A percentile compares a stretch with the other conserved stretches of the same genome.
Conservation (phyloP, 2,888 invertebrate genomes). For the Adela reaumurella region DNA sequence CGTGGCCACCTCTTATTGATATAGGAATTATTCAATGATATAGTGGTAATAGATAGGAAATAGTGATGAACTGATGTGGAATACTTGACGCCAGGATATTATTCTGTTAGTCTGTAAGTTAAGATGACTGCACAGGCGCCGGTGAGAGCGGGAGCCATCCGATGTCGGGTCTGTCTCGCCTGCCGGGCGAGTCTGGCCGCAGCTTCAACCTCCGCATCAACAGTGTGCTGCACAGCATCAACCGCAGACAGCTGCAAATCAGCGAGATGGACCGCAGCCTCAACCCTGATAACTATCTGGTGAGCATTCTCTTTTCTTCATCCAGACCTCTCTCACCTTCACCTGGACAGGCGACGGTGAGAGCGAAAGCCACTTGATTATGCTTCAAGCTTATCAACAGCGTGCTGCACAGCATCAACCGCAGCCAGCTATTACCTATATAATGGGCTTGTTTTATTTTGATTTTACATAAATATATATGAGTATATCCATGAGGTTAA, state of each 20-base stretch:
- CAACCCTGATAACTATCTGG: neutral
- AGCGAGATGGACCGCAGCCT: slow-evolving; percentile 3
- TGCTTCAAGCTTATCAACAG: slow-evolving; percentile 58
- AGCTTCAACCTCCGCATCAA: slow-evolving; percentile 64
- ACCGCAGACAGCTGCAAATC: slow-evolving; percentile 17
- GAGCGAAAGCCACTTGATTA: slow-evolving; percentile 40
- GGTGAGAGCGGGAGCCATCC: slow-evolving; percentile 38
- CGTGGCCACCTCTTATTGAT: too few relatives aligned
- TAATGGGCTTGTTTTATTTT: too few relatives aligned
- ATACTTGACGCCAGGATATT: too few relatives aligned
- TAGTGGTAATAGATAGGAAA: neutral
- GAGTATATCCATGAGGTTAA: too few relatives aligned
- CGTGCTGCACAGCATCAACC: slow-evolving; percentile 53
- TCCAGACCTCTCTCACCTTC: too few relatives aligned
- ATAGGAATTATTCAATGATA: too few relatives aligned
- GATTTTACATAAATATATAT: too few relatives aligned
- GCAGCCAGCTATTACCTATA: slow-evolving; percentile 10
- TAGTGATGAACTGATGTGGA: neutral
- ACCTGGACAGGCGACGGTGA: too few relatives aligned
- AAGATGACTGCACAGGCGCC: too few relatives aligned
- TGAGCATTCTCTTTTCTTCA: neutral
- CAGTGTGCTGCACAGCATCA: slow-evolving; percentile 57
- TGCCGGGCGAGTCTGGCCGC: slow-evolving; percentile 59
- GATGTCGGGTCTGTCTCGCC: slow-evolving; percentile 53
- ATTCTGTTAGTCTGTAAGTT: too few relatives aligned